A percentile compares a stretch with the other conserved stretches of the same genome.
phyloP scores from a whole-genome alignment of 2,888 invertebrate species.

The Rhaphigaster nebulosa region DNA sequence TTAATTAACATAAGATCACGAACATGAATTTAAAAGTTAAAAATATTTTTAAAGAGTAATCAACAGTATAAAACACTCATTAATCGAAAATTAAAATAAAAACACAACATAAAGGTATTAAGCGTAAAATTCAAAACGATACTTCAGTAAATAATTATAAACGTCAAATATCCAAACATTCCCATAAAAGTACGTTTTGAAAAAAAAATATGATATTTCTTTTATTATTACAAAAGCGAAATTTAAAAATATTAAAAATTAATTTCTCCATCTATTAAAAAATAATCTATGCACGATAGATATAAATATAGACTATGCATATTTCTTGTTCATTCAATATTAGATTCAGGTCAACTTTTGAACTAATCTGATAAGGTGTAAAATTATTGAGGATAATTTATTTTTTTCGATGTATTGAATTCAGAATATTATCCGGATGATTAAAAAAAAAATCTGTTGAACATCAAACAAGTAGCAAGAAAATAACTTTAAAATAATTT shows the following conservation, averaged over 20 bases:
- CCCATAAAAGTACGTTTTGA: not conserved
- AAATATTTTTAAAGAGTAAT: not conserved
- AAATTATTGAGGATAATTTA: not conserved
- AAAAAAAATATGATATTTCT: not conserved
- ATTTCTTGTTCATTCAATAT: not conserved
- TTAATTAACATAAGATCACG: not conserved
- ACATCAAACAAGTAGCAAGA: not conserved
- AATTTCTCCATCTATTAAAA: conserved; percentile 8
- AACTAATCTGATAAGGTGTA: not conserved
- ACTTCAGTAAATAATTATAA: not conserved
- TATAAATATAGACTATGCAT: not conserved
- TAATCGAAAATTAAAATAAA: conserved; percentile 21
- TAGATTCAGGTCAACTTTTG: not conserved
- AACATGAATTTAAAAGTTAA: not conserved
- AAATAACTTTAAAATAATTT: not conserved
- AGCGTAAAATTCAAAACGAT: conserved; percentile 36
- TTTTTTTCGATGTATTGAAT: no score
- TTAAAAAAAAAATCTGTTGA: not conserved
- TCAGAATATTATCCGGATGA: not conserved
- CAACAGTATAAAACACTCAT: not conserved
- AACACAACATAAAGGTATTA: not conserved
- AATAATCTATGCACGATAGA: not conserved
- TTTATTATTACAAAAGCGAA: not conserved
- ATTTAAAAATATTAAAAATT: not conserved
- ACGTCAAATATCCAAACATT: not conserved